These are phyloP conservation scores for Cebidichthys violaceus DNA, from an alignment of 2,113 vertebrate species.

Conservation along the genomic window DNA sequence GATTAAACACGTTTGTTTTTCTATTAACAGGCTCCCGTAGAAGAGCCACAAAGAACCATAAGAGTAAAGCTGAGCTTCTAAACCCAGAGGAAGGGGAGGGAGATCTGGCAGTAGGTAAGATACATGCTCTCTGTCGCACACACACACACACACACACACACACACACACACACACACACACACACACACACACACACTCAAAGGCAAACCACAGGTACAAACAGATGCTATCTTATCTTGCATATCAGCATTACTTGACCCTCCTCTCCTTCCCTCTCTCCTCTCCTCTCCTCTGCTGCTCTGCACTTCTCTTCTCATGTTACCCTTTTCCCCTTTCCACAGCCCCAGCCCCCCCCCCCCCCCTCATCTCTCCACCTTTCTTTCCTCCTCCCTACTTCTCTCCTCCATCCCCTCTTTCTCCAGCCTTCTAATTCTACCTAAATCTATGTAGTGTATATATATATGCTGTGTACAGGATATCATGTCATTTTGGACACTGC, in stretches of 20 bases:
- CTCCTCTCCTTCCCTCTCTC: conserved; percentile 38
- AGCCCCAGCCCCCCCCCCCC: not conserved
- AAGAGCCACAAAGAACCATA: conserved; percentile 93
- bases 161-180: conserved; percentile 23
- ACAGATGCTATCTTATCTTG: conserved; percentile 69
- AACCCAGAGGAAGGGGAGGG: conserved; percentile 92
- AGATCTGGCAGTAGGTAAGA: conserved; percentile 89
- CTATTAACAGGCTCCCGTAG: conserved; percentile 82
- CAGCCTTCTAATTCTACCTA: not conserved
- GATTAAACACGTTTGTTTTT: not conserved
- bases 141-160: conserved; percentile 37
- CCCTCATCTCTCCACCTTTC: conserved; percentile 3
- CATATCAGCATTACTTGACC: conserved; percentile 67
- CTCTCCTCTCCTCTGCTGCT: not conserved
- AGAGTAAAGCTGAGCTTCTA: conserved; percentile 89
- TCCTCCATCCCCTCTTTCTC: not conserved
- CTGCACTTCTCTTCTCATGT: conserved; percentile 44
- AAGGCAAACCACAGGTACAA: conserved; percentile 61
- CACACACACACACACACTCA: conserved; percentile 25
- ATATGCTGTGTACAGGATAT: not conserved
- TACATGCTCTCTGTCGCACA: not conserved
- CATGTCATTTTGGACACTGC: not conserved
- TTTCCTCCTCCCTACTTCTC: not conserved
- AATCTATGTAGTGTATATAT: too few species aligned
- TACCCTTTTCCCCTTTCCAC: conserved; percentile 23